Evolutionary conservation across 37 sponge, comb jelly and placozoan genomes (phyloP).

Genomic region (Chondrilla cf. caribensis): DNA sequence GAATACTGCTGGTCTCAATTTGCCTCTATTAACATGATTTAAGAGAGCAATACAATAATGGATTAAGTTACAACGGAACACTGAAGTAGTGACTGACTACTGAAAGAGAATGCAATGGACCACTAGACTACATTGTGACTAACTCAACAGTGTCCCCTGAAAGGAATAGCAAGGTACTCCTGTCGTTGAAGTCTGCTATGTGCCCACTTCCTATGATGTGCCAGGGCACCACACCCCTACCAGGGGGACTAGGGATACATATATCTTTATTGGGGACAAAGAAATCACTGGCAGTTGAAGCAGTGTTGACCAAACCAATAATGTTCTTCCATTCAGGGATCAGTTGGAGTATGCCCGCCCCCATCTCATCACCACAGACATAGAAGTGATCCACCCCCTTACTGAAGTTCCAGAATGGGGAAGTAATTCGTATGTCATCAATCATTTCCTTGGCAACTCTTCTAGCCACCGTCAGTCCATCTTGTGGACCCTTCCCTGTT

Average conservation of each 20-base stretch:
- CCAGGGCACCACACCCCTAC: slow-evolving; percentile 57
- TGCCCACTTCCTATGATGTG: slow-evolving; percentile 47
- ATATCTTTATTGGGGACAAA: slow-evolving; percentile 77
- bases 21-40: slow-evolving; percentile 51
- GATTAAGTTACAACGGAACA: no score
- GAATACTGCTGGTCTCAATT: slow-evolving; percentile 49
- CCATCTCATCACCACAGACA: slow-evolving; percentile 82
- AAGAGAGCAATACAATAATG: no score
- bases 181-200: slow-evolving; percentile 32
- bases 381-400: slow-evolving; percentile 70
- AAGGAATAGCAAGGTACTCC: slow-evolving; percentile 57
- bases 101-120: no score
- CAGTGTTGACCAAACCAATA: slow-evolving; percentile 74
- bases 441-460: slow-evolving; percentile 42
- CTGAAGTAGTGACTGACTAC: no score
- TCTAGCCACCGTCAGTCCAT: slow-evolving; percentile 47
- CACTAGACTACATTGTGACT: neutral
- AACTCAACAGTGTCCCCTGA: slow-evolving; percentile 54
- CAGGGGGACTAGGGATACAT: slow-evolving; percentile 69
- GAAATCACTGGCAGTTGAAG: slow-evolving; percentile 36
- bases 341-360: slow-evolving; percentile 38
- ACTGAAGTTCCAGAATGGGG: slow-evolving; percentile 67
- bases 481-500: slow-evolving; percentile 29
- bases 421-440: slow-evolving; percentile 12
- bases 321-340: slow-evolving; percentile 46